Percentiles rank a stretch among this genome's conserved stretches.
These are phyloP conservation scores for Hyperopisus bebe DNA, from an alignment of 2,113 vertebrate species.

Conservation along the genomic window DNA sequence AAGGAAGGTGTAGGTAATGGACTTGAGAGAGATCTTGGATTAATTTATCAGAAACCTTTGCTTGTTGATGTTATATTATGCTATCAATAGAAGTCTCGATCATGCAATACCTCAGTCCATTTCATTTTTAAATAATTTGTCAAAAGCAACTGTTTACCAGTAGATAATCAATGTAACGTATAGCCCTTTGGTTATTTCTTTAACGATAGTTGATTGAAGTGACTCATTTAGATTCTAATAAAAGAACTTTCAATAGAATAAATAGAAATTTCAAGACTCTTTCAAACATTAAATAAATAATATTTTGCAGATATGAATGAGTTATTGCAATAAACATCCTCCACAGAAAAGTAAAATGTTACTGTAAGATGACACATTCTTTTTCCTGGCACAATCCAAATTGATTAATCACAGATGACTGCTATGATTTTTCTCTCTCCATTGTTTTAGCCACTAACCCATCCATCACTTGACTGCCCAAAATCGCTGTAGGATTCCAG, in stretches of 20 bases:
- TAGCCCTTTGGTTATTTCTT: not conserved
- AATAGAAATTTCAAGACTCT: not conserved
- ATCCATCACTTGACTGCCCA: not conserved
- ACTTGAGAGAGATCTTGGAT: not conserved
- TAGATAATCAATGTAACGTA: not conserved
- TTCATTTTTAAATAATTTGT: not conserved
- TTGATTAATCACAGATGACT: not conserved
- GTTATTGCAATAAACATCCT: not conserved
- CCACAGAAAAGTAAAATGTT: not conserved
- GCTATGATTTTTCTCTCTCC: not conserved
- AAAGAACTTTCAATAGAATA: not conserved
- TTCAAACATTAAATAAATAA: not conserved
- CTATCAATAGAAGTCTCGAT: not conserved
- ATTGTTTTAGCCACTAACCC: not conserved
- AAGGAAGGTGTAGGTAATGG: not conserved
- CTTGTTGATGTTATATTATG: not conserved
- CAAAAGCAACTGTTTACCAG: not conserved
- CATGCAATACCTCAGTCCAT: not conserved
- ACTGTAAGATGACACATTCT: not conserved
- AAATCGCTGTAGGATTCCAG: not conserved
- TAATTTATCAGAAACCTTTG: not conserved
- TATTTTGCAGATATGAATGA: not conserved
- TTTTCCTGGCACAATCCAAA: not conserved
- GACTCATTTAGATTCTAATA: not conserved
- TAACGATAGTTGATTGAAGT: not conserved